Base-by-base conservation (phyloP, 2,888 invertebrate genomes). In the Dasypogon diadema region DNA sequence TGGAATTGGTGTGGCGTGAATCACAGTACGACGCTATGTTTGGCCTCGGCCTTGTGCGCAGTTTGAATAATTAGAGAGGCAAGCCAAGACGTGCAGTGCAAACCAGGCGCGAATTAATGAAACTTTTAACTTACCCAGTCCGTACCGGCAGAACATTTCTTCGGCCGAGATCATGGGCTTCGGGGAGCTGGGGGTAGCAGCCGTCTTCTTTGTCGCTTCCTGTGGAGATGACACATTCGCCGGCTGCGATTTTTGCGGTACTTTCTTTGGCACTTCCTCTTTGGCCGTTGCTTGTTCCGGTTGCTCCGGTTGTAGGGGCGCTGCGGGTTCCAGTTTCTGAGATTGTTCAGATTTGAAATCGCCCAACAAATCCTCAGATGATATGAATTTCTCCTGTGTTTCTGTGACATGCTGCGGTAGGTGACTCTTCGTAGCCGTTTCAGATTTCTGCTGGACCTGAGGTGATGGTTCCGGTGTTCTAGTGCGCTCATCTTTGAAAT, bases 101-200 rank as follows among this genome's bases (percentile, higher is more conserved):
- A n/a, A n/a, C n/a, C n/a, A n/a, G n/a, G n/a, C n/a, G n/a, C 3
- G 42, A 42, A 42, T 54, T 54, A 3, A 18, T 51, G n/a, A 21
- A 21, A 21, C 5, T 54, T 54, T 22, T 8, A 21, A 89, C 91
- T 90, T 82, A 91, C 91, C 91, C 78, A 91, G 85, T 77, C 90
- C 91, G 85, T 91, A 89, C 84, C 89, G 89, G 81, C 89, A 88
- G 85, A 91, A 91, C 80, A 91, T 89, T 74, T 90, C 90, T 81
- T 91, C 90, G 10, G 91, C 89, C 76, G 84, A 84, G 55, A 85
- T 83, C 78, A 85, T 84, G 75, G 82, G 83, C 58, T 56, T 65
- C 10, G 16, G 26, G 0, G 42, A 22, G 16, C 22, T 21, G 12
- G 12, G 5, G 4, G 14, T 8, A 16, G 8, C 3, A 2, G 12